A percentile compares a stretch with the other conserved stretches of the same genome.
Evolutionary conservation across 2,113 vertebrate genomes (phyloP).

Genomic region (Gasterosteus nipponicus): DNA sequence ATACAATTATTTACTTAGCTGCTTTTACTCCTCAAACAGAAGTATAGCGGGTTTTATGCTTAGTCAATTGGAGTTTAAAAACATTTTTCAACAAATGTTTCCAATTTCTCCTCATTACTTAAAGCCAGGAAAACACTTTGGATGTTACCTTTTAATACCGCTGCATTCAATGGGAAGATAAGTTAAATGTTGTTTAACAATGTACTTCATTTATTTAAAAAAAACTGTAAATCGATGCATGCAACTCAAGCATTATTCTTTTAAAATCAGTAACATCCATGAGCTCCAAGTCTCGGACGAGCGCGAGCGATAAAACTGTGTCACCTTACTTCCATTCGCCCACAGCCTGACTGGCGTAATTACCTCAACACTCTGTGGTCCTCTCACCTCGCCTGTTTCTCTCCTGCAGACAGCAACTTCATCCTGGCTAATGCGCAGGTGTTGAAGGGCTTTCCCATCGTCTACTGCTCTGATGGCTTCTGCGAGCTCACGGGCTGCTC

Average conservation of each 20-base stretch:
- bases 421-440: constrained; percentile 98
- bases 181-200: constrained; percentile 18
- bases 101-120: neutral
- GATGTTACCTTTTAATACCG: neutral
- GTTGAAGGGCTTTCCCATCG: constrained; percentile 95
- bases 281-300: neutral
- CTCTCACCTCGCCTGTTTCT: neutral
- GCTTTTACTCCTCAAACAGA: too few relatives aligned
- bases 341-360: neutral
- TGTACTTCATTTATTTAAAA: neutral
- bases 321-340: too few relatives aligned
- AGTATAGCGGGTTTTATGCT: too few relatives aligned
- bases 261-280: constrained; percentile 7
- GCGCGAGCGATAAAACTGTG: neutral
- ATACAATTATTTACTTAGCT: too few relatives aligned
- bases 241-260: constrained; percentile 9
- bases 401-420: constrained; percentile 95
- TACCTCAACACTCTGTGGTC: neutral
- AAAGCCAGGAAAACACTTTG: constrained; percentile 10
- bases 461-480: constrained; percentile 99
- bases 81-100: too few relatives aligned
- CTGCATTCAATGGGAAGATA: constrained; percentile 7
- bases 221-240: neutral
- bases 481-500: constrained; percentile 96
- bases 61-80: too few relatives aligned